Evolutionary conservation across 2,113 vertebrate genomes (phyloP).

Genomic region (Poicephalus gulielmi): DNA sequence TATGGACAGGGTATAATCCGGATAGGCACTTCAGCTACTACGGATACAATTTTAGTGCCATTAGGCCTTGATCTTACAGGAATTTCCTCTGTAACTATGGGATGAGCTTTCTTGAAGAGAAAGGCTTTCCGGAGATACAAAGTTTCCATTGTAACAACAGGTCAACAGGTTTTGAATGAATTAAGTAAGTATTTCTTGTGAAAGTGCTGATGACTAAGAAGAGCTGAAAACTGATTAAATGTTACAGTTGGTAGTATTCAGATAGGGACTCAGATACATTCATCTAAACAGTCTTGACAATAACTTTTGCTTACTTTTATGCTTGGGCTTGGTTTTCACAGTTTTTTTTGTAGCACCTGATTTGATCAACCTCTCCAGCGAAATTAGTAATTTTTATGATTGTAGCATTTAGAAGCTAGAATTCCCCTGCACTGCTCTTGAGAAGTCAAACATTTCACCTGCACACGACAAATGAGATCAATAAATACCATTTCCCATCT

Average conservation of each 20-base stretch:
- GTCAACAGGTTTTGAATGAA: background rate
- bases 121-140: background rate
- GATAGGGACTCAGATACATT: background rate
- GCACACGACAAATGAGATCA: background rate
- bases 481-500: background rate
- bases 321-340: background rate
- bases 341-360: background rate
- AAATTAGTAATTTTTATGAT: background rate
- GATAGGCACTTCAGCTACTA: background rate
- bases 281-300: background rate
- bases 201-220: background rate
- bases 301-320: background rate
- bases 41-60: background rate
- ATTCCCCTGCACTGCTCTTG: background rate
- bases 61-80: background rate
- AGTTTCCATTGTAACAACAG: background rate
- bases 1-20: background rate
- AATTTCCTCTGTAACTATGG: background rate
- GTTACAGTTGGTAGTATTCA: background rate
- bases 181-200: background rate
- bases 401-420: background rate
- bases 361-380: background rate
- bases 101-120: background rate
- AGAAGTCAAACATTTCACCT: background rate
- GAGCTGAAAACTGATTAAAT: slow-evolving; percentile 7